These are phyloP conservation scores for Calephelis perditalis DNA, from an alignment of 2,888 invertebrate species.

Conservation along the genomic window DNA sequence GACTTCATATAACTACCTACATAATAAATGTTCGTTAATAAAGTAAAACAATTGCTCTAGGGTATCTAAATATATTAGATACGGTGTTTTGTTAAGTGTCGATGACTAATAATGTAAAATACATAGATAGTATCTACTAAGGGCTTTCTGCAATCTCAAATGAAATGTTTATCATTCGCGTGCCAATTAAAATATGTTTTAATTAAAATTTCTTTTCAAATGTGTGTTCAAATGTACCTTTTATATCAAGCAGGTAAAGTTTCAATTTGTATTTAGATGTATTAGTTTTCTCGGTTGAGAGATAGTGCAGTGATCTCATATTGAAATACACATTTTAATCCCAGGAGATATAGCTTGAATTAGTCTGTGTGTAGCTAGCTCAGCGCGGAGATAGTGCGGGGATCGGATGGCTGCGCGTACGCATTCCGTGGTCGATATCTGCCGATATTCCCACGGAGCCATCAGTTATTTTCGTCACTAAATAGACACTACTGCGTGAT, in stretches of 20 bases:
- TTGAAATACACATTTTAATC: not conserved
- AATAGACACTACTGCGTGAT: constrained; percentile 27
- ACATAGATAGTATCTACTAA: too few relatives aligned
- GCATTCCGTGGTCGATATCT: constrained; percentile 29
- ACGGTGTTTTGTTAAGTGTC: too few relatives aligned
- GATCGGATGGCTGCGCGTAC: constrained; percentile 36
- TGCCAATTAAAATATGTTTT: constrained; percentile 9
- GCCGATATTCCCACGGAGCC: constrained; percentile 31
- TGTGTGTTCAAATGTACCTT: not conserved
- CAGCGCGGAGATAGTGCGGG: constrained; percentile 20
- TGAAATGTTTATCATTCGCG: constrained; percentile 8
- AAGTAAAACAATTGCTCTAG: too few relatives aligned
- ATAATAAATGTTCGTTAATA: too few relatives aligned
- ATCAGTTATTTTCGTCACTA: constrained; percentile 27
- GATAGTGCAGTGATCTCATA: not conserved
- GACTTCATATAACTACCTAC: too few relatives aligned
- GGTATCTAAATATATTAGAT: too few relatives aligned
- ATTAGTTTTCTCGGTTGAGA: not conserved
- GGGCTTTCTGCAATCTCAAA: not conserved
- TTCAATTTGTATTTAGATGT: not conserved
- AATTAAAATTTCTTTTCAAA: constrained; percentile 1
- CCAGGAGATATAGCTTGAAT: not conserved
- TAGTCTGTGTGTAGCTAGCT: not conserved
- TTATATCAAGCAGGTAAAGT: not conserved
- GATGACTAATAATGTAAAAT: too few relatives aligned